phyloP scores from a whole-genome alignment of 2,797 vertebrate genomes.

The Phyllotis vaccarum region DNA sequence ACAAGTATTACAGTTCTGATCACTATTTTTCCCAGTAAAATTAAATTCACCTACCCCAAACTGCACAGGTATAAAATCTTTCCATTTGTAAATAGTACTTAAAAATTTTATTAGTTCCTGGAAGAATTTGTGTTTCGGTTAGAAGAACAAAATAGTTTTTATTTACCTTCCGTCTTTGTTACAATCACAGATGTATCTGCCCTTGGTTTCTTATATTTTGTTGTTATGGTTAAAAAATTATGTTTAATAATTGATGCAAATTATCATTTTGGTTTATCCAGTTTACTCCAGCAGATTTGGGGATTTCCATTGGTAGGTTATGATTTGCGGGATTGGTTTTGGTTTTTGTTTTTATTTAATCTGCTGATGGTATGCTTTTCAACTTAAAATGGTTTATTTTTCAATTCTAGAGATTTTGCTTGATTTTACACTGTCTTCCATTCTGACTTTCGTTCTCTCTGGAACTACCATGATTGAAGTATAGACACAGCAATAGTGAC shows the following conservation, averaged over 20 bases:
- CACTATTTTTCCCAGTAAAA: not conserved
- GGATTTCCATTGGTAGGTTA: not conserved
- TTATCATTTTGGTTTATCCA: not conserved
- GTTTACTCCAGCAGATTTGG: not conserved
- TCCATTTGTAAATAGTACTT: conserved; percentile 4
- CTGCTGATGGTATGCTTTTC: not conserved
- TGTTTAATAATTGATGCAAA: not conserved
- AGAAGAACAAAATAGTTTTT: not conserved
- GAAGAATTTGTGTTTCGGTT: not conserved
- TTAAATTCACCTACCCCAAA: not conserved
- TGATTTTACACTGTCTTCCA: not conserved
- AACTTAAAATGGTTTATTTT: not conserved
- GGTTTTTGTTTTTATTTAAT: no score
- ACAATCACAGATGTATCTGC: not conserved
- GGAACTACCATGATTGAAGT: not conserved
- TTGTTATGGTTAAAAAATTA: conserved; percentile 26
- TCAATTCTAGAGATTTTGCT: not conserved
- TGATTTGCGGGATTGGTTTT: not conserved
- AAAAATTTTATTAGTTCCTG: not conserved
- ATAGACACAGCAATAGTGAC: not conserved
- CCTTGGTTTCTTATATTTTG: not conserved
- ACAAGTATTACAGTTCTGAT: not conserved
- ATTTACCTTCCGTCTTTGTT: not conserved
- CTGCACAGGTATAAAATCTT: not conserved
- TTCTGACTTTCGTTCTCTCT: conserved; percentile 28